A percentile compares a stretch with the other conserved stretches of the same genome.
Conservation (phyloP, 2,113 vertebrate species). For the Hirundichthys speculiger region DNA sequence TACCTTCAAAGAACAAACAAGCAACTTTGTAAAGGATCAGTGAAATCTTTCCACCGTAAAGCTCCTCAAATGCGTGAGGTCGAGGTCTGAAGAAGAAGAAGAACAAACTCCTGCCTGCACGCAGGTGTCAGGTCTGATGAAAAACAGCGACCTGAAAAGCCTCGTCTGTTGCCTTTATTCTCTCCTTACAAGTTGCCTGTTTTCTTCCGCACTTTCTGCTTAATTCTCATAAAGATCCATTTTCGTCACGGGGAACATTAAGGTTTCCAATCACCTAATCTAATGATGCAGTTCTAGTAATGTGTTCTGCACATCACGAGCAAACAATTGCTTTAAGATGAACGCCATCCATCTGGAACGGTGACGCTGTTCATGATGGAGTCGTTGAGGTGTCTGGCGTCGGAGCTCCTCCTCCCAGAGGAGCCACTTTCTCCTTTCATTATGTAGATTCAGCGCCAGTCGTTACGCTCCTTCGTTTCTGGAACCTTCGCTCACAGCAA, state of each 20-base stretch:
- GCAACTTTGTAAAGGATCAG: too few relatives aligned
- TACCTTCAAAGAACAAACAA: too few relatives aligned
- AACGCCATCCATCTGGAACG: slow-evolving; percentile 47
- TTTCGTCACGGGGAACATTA: slow-evolving; percentile 45
- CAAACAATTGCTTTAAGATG: slow-evolving; percentile 43
- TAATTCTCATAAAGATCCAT: slow-evolving; percentile 22
- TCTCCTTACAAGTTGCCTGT: slow-evolving; percentile 21
- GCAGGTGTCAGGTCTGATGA: too few relatives aligned
- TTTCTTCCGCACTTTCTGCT: slow-evolving; percentile 25
- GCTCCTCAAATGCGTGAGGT: too few relatives aligned
- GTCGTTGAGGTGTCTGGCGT: slow-evolving; percentile 46
- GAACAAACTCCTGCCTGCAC: too few relatives aligned
- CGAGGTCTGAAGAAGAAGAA: too few relatives aligned
- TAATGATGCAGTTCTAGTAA: slow-evolving; percentile 43
- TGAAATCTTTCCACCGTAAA: too few relatives aligned
- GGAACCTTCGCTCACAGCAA: slow-evolving; percentile 35
- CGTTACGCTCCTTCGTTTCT: slow-evolving; percentile 18
- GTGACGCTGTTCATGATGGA: slow-evolving; percentile 31
- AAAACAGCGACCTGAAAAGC: too few relatives aligned
- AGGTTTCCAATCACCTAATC: slow-evolving; percentile 55
- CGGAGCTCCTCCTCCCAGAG: slow-evolving; percentile 37
- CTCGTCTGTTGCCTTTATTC: neutral
- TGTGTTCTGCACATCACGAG: slow-evolving; percentile 23
- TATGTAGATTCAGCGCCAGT: slow-evolving; percentile 46
- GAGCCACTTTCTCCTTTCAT: slow-evolving; percentile 45